phyloP scores from a whole-genome alignment of 2,113 vertebrate genomes.

The Rhinolophus ferrumequinum region DNA sequence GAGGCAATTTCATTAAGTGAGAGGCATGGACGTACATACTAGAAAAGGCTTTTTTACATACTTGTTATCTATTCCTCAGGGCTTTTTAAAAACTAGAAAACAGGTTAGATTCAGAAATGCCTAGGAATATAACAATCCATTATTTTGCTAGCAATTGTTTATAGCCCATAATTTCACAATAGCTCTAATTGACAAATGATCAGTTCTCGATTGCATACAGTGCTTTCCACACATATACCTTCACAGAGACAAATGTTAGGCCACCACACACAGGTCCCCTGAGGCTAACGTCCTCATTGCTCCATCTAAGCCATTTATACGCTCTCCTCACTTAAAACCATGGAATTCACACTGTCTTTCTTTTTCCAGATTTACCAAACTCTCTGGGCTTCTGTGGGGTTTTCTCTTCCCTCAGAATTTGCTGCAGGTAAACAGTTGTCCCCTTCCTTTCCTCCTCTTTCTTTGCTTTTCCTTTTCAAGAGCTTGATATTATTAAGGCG shows the following conservation, averaged over 20 bases:
- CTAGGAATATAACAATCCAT: neutral
- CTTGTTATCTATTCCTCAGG: neutral
- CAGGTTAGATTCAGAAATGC: neutral
- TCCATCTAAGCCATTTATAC: neutral
- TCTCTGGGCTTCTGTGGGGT: neutral
- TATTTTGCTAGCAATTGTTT: neutral
- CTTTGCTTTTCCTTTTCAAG: neutral
- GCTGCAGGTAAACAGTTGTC: neutral
- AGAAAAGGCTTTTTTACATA: neutral
- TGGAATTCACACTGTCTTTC: neutral
- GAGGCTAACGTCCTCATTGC: neutral
- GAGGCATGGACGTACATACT: neutral
- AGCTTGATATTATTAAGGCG: neutral
- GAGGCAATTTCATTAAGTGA: conserved; percentile 18
- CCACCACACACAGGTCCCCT: neutral
- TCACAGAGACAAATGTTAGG: neutral
- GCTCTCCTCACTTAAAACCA: neutral
- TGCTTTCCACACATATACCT: neutral
- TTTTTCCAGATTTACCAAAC: neutral
- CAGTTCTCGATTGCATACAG: neutral
- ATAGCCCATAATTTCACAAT: neutral
- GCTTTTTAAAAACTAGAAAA: neutral
- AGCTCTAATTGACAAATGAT: neutral
- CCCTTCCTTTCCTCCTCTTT: neutral
- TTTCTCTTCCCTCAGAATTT: neutral